Base-by-base conservation (phyloP, 2,888 invertebrate genomes). In the Synanthedon myopaeformis region DNA sequence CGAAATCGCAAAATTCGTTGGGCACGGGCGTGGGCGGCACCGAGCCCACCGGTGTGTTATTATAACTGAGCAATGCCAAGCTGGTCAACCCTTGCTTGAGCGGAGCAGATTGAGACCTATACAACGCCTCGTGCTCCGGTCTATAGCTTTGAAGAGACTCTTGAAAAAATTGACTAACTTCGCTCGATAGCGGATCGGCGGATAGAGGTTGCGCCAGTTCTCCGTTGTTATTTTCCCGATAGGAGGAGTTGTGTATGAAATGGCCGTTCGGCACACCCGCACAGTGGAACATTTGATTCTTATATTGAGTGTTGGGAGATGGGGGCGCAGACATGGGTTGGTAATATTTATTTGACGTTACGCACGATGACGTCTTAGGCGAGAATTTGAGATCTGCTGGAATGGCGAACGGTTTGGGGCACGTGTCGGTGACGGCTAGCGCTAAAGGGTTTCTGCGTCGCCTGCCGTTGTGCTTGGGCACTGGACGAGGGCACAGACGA, bases 41-140 rank as follows among this genome's bases (percentile, higher is more conserved):
- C 8, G 92, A 92, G 53, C 90, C 92, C 50, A 89, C 91, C 0
- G 90, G 90, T 5, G 92, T 89, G 57, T 82, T 85, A 61, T 81
- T 84, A 60, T 86, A 87, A 62, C 82, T 85, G 51, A 83, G 65
- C 41, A 84, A 60, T 2, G 76, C 74, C 58, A 81, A 69, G 57
- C 77, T 79, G 51, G 82, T 82, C 14, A 88, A 70, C 71, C 90
- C 91, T 58, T 89, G 89, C 65, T 91, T 91, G 17, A 93, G 76
- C 0, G 95, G 95, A 52, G 94, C 95, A 12, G 95, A 95, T 65
- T 94, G 95, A 6, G 95, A 95, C 53, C 95, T 88, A 62, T 82
- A 89, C 58, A 82, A 74, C 56, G 57, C 74, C 55, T 88, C 85
- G 14, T 76, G 78, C 3, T 76, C 78, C 14, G 83, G 68, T 55